These are phyloP conservation scores for Ophthalmolycus amberensis DNA, from an alignment of 2,113 vertebrate species.

Conservation along the genomic window DNA sequence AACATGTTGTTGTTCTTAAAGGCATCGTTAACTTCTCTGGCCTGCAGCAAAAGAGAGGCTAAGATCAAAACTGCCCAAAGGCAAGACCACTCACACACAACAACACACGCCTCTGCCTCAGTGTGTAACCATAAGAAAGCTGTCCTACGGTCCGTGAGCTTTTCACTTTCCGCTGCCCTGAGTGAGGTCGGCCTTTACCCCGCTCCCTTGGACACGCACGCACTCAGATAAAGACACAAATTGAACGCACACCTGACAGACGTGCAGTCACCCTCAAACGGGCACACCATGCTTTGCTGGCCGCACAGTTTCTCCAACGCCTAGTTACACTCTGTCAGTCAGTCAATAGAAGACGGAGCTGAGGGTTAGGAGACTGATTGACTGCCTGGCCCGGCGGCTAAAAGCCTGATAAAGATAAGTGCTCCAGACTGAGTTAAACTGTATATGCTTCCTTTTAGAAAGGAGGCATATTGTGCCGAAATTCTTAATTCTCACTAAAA, in stretches of 20 bases:
- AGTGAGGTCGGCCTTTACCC: conserved; percentile 28
- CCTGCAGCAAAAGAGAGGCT: conserved; percentile 47
- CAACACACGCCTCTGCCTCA: conserved; percentile 2
- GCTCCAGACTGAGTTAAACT: conserved; percentile 17
- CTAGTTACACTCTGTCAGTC: conserved; percentile 47
- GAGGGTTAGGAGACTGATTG: conserved; percentile 30
- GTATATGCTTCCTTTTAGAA: conserved; percentile 8
- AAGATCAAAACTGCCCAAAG: conserved; percentile 19
- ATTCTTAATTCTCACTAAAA: neutral
- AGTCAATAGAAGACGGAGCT: conserved; percentile 30
- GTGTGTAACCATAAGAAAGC: conserved; percentile 27
- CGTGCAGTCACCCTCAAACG: conserved; percentile 12
- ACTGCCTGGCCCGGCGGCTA: conserved; percentile 13
- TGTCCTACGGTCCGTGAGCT: conserved; percentile 13
- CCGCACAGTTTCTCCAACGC: conserved; percentile 44
- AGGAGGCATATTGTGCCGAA: conserved; percentile 5
- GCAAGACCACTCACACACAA: conserved; percentile 20
- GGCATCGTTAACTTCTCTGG: conserved; percentile 49
- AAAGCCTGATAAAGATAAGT: conserved; percentile 17
- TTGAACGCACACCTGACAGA: conserved; percentile 38
- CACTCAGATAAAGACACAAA: conserved; percentile 43
- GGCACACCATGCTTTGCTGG: conserved; percentile 40
- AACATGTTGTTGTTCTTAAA: conserved; percentile 57
- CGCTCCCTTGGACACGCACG: neutral
- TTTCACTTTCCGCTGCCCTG: conserved; percentile 23